These are phyloP conservation scores for Trichopoda pennipes DNA, from an alignment of 2,888 invertebrate species.

Conservation along the genomic window DNA sequence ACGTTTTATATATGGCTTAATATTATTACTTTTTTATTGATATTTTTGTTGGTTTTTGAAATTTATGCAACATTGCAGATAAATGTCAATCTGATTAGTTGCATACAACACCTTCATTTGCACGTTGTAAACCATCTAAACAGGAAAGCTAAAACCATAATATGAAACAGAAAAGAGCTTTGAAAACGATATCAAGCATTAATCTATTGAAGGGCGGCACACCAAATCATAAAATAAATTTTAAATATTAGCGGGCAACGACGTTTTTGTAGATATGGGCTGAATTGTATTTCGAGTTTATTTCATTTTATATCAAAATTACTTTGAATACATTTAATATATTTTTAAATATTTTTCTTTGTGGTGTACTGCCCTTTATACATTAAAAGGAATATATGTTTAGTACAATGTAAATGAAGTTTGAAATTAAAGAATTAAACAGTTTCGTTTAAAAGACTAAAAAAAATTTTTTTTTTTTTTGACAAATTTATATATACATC, in stretches of 20 bases:
- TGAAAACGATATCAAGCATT: slow-evolving; percentile 16
- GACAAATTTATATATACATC: slow-evolving; percentile 22
- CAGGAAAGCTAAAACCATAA: slow-evolving; percentile 51
- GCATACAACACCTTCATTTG: slow-evolving; percentile 26
- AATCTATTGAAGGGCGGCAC: neutral
- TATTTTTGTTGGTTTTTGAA: slow-evolving; percentile 3
- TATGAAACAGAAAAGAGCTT: slow-evolving; percentile 7
- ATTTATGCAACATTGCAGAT: slow-evolving; percentile 44
- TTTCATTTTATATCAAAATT: no score
- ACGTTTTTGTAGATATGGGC: no score
- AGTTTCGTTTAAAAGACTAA: slow-evolving; percentile 53
- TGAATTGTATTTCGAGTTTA: no score
- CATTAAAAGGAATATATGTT: neutral
- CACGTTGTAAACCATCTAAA: slow-evolving; percentile 30
- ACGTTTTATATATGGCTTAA: neutral
- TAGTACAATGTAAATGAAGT: slow-evolving; percentile 45
- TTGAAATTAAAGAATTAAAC: slow-evolving; percentile 35
- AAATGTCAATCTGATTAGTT: neutral
- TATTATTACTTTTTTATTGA: slow-evolving; percentile 6
- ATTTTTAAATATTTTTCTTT: no score
- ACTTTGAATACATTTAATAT: no score
- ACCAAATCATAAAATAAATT: no score
- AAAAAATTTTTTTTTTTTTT: slow-evolving; percentile 32
- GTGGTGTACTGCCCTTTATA: no score
- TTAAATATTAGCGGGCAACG: no score